These are phyloP conservation scores for Blomia tropicalis DNA, from an alignment of 2,888 invertebrate genomes.

Conservation along the genomic window DNA sequence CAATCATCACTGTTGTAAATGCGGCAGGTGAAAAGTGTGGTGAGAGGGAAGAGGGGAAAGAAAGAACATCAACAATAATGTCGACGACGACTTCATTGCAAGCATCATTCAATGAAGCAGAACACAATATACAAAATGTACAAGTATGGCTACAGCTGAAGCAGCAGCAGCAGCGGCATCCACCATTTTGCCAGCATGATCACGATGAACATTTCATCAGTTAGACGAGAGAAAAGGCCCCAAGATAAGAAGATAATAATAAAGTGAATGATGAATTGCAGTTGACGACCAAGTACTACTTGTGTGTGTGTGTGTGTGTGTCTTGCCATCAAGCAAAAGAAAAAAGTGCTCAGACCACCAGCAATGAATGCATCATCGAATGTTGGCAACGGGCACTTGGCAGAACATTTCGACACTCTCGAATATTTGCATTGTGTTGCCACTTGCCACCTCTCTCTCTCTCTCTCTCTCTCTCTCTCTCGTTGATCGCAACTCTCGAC, in stretches of 20 bases:
- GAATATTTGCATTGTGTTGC: constrained; percentile 9
- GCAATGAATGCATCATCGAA: constrained; percentile 7
- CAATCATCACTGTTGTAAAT: no score
- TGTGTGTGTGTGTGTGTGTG: no score
- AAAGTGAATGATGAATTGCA: constrained; percentile 9
- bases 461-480: no score
- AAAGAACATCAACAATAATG: not conserved
- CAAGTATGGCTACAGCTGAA: no score
- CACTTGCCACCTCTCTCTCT: constrained; percentile 11
- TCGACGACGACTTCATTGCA: not conserved
- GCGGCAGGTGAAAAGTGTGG: no score
- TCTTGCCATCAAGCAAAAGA: no score
- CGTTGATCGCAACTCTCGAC: no score
- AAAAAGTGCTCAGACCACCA: constrained; percentile 10
- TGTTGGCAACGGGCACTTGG: no score
- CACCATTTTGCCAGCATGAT: not conserved
- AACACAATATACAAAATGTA: no score
- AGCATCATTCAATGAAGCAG: not conserved
- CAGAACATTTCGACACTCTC: not conserved
- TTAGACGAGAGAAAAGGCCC: not conserved
- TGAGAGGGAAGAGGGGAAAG: no score
- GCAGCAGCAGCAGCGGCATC: no score
- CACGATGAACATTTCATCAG: not conserved
- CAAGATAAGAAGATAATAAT: constrained; percentile 18
- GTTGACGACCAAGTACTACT: not conserved